Conservation (phyloP, 2,113 vertebrate species). For the Pangasianodon hypophthalmus region DNA sequence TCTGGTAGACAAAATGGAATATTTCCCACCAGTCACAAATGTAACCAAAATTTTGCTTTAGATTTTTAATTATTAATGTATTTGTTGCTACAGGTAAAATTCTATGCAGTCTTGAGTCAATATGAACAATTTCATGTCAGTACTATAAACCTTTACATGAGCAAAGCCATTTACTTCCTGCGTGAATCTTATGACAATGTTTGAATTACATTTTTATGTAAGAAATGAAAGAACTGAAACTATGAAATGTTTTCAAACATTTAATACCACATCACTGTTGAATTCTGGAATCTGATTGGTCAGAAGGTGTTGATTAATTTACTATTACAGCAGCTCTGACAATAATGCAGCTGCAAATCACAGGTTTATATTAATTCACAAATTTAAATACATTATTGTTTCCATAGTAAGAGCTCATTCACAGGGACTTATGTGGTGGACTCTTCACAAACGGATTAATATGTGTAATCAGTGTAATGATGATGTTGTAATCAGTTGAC, state of each 20-base stretch:
- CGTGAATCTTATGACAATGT: neutral
- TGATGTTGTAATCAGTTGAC: neutral
- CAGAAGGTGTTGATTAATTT: neutral
- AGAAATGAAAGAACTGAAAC: neutral
- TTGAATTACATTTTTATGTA: neutral
- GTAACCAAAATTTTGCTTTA: neutral
- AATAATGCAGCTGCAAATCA: neutral
- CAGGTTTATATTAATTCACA: neutral
- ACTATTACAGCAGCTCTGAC: neutral
- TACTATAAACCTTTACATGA: neutral
- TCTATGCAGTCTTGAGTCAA: neutral
- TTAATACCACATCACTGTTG: neutral
- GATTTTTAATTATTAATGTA: neutral
- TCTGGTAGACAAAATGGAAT: neutral
- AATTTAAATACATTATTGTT: neutral
- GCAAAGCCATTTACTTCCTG: neutral
- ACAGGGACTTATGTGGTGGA: neutral
- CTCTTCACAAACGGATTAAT: neutral
- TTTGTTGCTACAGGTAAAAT: neutral
- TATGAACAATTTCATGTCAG: neutral
- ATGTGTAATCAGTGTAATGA: neutral
- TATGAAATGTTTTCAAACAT: neutral
- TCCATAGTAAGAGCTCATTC: neutral
- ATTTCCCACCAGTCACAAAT: neutral
- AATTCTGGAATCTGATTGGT: neutral